A percentile compares a stretch with the other conserved stretches of the same genome.
These are phyloP conservation scores for Cynodonichthys magdalenae DNA, from an alignment of 2,797 vertebrate species.

Conservation along the genomic window DNA sequence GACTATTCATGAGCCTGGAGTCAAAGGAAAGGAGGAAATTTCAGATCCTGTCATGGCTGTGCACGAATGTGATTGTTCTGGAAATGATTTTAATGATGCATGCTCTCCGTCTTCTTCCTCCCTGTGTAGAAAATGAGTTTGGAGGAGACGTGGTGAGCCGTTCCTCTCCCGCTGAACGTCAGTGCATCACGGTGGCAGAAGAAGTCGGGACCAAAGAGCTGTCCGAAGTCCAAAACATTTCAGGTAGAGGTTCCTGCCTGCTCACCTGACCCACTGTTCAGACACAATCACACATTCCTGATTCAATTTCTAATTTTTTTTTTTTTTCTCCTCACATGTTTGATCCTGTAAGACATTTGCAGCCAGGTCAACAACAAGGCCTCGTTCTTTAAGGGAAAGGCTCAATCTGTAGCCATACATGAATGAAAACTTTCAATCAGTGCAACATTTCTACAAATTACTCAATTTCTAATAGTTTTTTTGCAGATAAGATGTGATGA, in stretches of 20 bases:
- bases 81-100: slow-evolving; percentile 67
- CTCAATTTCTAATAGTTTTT: background rate
- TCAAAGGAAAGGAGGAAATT: slow-evolving; percentile 56
- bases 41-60: slow-evolving; percentile 50
- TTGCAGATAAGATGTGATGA: too few species aligned
- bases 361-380: background rate
- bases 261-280: background rate
- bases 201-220: slow-evolving; percentile 83
- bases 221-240: slow-evolving; percentile 79
- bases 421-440: background rate
- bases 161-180: slow-evolving; percentile 72
- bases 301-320: background rate
- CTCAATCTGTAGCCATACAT: background rate
- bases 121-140: slow-evolving; percentile 87
- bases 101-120: slow-evolving; percentile 54
- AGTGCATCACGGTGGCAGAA: slow-evolving; percentile 74
- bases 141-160: slow-evolving; percentile 85
- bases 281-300: background rate
- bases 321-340: too few species aligned
- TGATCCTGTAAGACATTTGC: background rate
- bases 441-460: background rate
- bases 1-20: slow-evolving; percentile 71
- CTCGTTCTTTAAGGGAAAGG: background rate
- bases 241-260: slow-evolving; percentile 82
- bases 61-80: slow-evolving; percentile 64